Conservation (phyloP, 2,797 vertebrate species). For the Delichon dasypus region DNA sequence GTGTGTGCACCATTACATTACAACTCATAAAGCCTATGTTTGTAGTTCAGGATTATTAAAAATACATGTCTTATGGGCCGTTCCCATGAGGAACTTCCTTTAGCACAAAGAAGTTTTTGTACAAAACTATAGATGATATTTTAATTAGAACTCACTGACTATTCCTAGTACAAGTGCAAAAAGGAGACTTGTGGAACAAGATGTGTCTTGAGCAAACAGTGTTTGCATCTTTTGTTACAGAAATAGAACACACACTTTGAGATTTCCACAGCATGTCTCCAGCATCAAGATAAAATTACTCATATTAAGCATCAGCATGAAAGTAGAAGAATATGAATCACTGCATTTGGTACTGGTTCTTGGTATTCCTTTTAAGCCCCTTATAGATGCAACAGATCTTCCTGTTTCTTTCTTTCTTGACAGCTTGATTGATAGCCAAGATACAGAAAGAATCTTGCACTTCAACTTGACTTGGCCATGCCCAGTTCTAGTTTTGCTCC, state of each 20-base stretch:
- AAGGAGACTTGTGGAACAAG: neutral
- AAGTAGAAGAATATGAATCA: constrained; percentile 23
- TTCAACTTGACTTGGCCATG: neutral
- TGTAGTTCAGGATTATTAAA: constrained; percentile 26
- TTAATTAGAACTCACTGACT: neutral
- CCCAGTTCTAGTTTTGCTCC: neutral
- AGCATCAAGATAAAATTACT: constrained; percentile 6
- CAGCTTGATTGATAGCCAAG: neutral
- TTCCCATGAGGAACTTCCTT: constrained; percentile 9
- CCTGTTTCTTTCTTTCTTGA: neutral
- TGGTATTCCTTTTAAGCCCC: neutral
- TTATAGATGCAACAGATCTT: neutral
- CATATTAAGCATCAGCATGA: constrained; percentile 25
- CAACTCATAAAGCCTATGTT: constrained; percentile 9
- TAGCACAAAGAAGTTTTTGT: neutral
- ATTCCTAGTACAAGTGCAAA: neutral
- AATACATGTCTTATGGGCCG: neutral
- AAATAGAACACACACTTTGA: constrained; percentile 40
- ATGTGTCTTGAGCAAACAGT: constrained; percentile 7
- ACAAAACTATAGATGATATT: neutral
- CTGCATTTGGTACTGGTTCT: neutral
- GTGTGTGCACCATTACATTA: constrained; percentile 12
- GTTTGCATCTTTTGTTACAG: constrained; percentile 13
- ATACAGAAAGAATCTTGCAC: neutral
- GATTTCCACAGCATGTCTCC: neutral